Evolutionary conservation across 2,888 invertebrate species (phyloP), one percentile per base, ranked within the genome.

Genomic region (Dynastes tityus): DNA sequence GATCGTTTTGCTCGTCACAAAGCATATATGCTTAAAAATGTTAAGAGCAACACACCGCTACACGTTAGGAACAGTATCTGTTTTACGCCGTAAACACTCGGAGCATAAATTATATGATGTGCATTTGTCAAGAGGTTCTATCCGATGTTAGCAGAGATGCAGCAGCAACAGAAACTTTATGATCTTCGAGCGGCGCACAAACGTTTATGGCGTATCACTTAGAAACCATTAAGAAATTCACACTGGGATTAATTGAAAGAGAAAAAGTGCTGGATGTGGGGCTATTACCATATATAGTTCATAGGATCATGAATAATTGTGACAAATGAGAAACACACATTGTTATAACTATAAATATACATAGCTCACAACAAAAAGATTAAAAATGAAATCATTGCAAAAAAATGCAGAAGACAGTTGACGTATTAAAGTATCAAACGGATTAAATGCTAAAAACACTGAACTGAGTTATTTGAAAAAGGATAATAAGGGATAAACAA

Each of bases 61-160:
- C 55, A 45, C 55, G 61, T 22, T 40, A 37, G 16, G 45, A 13
- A 27, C 49, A 29, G 73, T 74, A 74, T 74, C 73, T 74, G 73
- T 74, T 74, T 74, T 74, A 74, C 73, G 58, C 73, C 37, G 61
- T 74, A 45, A 63, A 74, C 73, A 73, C 73, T 61, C 61, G 13
- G 73, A 63, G 51, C 45, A 74, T 74, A 74, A 74, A 74, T 61
- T 74, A 74, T 74, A 61, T 27, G 73, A 74, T 74, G 73, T 74
- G 73, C 73, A 74, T 61, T 74, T 74, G 73, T 74, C 73, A 74
- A 74, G 73, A 74, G 73, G 45, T 29, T 74, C 16, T 71, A 49
- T 45, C 37, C 32, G n/a, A 37, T 55, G 71, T 32, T 32, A 29
- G 55, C 71, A 55, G 55, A 71, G 71, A 53, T 71, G 71, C 71